Percentiles rank a stretch among this genome's conserved stretches.
These are phyloP conservation scores for Diachasma alloeum DNA, from an alignment of 1,140 invertebrate species.

Conservation along the genomic window DNA sequence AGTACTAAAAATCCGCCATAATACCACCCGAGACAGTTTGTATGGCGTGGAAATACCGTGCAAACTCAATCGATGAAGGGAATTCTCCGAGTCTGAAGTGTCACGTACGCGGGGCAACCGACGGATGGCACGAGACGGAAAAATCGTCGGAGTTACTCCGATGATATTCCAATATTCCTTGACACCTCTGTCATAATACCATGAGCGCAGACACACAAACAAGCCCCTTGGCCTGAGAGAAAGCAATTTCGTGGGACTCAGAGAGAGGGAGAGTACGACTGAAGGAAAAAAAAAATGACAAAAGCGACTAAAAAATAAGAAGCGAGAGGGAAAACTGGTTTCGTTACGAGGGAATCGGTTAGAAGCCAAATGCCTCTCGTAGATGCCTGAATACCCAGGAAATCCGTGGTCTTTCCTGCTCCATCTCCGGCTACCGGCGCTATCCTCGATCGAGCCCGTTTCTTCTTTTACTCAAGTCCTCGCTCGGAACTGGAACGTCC, in stretches of 20 bases:
- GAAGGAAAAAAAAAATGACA: not conserved
- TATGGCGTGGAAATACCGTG: not conserved
- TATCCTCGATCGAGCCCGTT: not conserved
- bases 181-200: not conserved
- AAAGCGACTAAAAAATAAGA: not conserved
- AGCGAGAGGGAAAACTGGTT: not conserved
- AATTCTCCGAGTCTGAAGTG: not conserved
- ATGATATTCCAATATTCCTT: not conserved
- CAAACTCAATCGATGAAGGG: not conserved
- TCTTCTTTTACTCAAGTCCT: not conserved
- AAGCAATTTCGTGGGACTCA: not conserved
- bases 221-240: not conserved
- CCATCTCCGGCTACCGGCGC: conserved; percentile 8
- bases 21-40: not conserved
- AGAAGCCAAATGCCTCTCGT: conserved; percentile 19
- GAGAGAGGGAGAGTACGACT: not conserved
- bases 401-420: conserved; percentile 25
- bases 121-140: not conserved
- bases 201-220: not conserved
- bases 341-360: conserved; percentile 12
- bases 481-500: not conserved
- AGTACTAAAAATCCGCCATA: not conserved
- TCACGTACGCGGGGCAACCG: not conserved
- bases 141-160: not conserved
- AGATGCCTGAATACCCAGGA: conserved; percentile 28